Evolutionary conservation across 2,113 vertebrate genomes (phyloP), one percentile per base, ranked within the genome.

Genomic region (Lonchura striata): DNA sequence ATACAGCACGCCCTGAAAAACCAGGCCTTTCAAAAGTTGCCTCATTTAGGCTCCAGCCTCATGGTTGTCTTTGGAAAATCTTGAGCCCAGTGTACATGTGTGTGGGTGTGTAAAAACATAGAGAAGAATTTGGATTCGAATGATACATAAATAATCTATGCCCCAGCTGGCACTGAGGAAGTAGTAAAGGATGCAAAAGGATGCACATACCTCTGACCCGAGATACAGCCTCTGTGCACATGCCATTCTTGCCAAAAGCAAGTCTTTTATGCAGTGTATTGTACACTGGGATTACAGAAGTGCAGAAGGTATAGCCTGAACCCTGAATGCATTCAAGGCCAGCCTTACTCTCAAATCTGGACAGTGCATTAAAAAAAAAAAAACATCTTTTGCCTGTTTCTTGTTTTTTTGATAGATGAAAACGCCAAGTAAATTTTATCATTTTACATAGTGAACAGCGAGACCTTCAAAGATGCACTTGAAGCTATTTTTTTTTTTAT

Each of bases 371-470:
- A 81, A 80, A 83, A 13, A 63, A 80, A 83, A 13, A 63, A 11
- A 10, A 70, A 57, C 21, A 11, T 42, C 50, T 37, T 63, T 59
- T 74, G 18, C 7, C 27, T 6, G 0, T n/a, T 86, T 89, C 21
- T 54, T 30, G 4, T 46, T 81, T 68, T 75, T 87, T 52, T 7
- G 75, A 41, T 10, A 82, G 18, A 50, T 49, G 13, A 60, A 37
- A 89, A 64, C n/a, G 76, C 16, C 6, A 7, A 53, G 49, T 33
- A 75, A 68, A 60, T n/a, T 41, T 71, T 68, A 63, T 46, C 4
- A 0, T 21, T 81, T 59, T 37, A 25, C 0, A 0, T 10, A 78
- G 37, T 22, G 44, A 88, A 86, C 3, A 47, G 22, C 0, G 1
- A 75, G n/a, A 70, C 33, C 31, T 76, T 86, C 56, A 60, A 60